Base-by-base conservation (phyloP, 1,140 invertebrate species). In the Drosophila varians region DNA sequence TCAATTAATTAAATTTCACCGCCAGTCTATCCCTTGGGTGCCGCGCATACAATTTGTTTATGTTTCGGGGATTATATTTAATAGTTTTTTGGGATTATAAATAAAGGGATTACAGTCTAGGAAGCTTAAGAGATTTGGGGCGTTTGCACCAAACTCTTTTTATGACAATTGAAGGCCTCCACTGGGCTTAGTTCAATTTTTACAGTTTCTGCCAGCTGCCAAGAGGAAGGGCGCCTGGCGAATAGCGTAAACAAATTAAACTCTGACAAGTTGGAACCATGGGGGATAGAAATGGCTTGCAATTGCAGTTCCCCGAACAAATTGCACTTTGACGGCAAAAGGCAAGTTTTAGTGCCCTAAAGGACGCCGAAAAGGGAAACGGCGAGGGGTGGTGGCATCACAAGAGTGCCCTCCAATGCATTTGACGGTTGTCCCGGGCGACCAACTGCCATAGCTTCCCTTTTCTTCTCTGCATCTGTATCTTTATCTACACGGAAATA, bases 321-420 rank as follows among this genome's bases (percentile, higher is more conserved):
- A 84, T 84, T 84, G 80, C 80, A 84, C 80, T 84, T 84, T 86
- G 80, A 84, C 80, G 78, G 66, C 58, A 73, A 73, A 82, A 73
- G 72, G 80, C 76, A 86, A 84, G 71, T 86, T 74, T 86, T 79
- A 75, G 76, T 76, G 71, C 57, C 51, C 8, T 38, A 12, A 18
- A 18, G 34, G 45, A 26, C 16, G 36, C 12, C 42, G 9, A 38
- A 47, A 55, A 49, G 45, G 55, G 55, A 65, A 26, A 45, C 69
- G 75, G 75, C 57, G 18, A 23, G 19, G 51, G 49, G 25, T 55
- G 19, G 51, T 40, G 48, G 23, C 38, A 42, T 16, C 38, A 47
- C 45, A 74, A 60, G 82, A 77, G 60, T 74, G 58, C 58, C 46
- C 55, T 70, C 80, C 56, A 79, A 72, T 80, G 79, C 69, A 76